Evolutionary conservation across 2,797 vertebrate genomes (phyloP).

Genomic region (Falco novaeseelandiae): DNA sequence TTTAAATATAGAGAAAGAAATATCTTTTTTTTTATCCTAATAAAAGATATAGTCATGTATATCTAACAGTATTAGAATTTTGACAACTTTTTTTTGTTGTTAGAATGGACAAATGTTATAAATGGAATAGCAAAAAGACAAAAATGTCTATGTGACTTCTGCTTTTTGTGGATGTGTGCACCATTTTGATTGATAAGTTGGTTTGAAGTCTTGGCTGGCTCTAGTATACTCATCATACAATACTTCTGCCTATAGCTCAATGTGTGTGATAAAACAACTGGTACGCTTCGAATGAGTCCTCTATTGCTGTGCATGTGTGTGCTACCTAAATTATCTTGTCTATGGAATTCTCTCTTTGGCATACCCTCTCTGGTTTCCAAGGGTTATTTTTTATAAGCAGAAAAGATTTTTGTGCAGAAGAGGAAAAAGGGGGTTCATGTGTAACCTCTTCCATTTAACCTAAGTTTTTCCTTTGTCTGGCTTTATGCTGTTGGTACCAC

Average conservation of each 20-base stretch:
- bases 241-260: background rate
- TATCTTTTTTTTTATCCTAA: background rate
- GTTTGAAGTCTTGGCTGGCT: background rate
- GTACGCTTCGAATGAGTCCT: background rate
- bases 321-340: background rate
- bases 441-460: background rate
- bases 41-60: background rate
- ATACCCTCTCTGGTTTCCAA: background rate
- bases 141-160: background rate
- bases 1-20: background rate
- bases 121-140: background rate
- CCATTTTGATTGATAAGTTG: background rate
- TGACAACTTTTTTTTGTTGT: background rate
- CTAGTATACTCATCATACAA: background rate
- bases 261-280: background rate
- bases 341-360: background rate
- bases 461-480: background rate
- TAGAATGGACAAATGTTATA: background rate
- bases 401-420: background rate
- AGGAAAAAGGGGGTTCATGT: background rate
- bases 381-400: background rate
- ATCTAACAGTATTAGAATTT: background rate
- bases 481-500: background rate
- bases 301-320: background rate
- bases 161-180: background rate